Percentiles rank a stretch among this genome's conserved stretches.
phyloP scores from a whole-genome alignment of 2,797 vertebrate genomes.

The Triplophysa yarkandensis region DNA sequence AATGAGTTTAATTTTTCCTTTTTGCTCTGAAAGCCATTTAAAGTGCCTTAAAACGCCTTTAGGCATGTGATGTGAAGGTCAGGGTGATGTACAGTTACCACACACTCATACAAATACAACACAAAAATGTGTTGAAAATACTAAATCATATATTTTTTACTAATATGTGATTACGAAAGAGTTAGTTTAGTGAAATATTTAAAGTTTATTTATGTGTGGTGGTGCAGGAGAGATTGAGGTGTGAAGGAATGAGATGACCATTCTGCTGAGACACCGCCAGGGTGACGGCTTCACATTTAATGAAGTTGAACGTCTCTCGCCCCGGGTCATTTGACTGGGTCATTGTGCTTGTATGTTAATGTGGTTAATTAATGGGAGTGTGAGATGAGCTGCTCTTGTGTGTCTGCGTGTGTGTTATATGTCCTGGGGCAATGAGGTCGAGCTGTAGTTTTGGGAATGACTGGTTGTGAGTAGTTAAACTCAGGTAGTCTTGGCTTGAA shows the following conservation, averaged over 20 bases:
- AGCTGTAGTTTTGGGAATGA: conserved; percentile 52
- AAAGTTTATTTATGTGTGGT: neutral
- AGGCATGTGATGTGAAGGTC: conserved; percentile 36
- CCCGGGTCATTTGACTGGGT: conserved; percentile 74
- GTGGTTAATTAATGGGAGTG: conserved; percentile 76
- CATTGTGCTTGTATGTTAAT: conserved; percentile 77
- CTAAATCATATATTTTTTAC: neutral
- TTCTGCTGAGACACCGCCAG: conserved; percentile 47
- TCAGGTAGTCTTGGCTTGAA: conserved; percentile 43
- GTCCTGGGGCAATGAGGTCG: conserved; percentile 57
- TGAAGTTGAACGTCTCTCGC: conserved; percentile 80
- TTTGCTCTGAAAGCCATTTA: conserved; percentile 20
- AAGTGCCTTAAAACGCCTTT: conserved; percentile 23
- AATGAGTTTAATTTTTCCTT: conserved; percentile 31
- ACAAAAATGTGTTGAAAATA: neutral
- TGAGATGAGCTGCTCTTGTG: conserved; percentile 45
- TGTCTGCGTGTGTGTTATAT: conserved; percentile 44
- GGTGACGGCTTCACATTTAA: conserved; percentile 80
- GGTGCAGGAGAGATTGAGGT: neutral
- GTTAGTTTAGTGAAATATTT: neutral
- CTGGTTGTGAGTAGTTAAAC: conserved; percentile 51
- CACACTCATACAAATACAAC: neutral
- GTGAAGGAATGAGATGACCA: conserved; percentile 43
- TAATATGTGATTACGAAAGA: neutral
- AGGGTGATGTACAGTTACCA: neutral